These are phyloP conservation scores for Pao palembangensis DNA, from an alignment of 2,113 vertebrate genomes.

Conservation along the genomic window DNA sequence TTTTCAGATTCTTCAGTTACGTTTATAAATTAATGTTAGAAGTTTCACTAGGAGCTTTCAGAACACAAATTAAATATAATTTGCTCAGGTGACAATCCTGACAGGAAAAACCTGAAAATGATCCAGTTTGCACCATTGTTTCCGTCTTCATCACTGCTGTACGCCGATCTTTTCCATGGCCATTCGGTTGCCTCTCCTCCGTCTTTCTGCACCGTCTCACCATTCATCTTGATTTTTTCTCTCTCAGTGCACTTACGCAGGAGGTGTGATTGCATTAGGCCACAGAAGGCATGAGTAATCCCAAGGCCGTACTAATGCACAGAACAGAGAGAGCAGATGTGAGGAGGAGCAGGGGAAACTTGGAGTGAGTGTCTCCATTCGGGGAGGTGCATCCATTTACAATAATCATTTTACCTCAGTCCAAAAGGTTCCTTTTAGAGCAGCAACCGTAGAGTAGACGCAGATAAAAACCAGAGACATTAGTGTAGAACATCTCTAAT, in stretches of 20 bases:
- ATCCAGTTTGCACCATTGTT: constrained; percentile 40
- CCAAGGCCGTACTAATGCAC: constrained; percentile 57
- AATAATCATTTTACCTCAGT: constrained; percentile 64
- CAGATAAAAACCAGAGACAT: constrained; percentile 11
- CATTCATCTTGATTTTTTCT: constrained; percentile 14
- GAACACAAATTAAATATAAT: constrained; percentile 10
- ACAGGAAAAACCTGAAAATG: constrained; percentile 30
- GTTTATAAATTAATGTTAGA: no score
- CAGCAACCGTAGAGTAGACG: constrained; percentile 12
- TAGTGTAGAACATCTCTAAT: constrained; percentile 21
- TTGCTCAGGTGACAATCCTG: constrained; percentile 5
- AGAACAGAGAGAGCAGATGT: constrained; percentile 56
- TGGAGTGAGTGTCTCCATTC: constrained; percentile 3
- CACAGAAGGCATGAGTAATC: constrained; percentile 37
- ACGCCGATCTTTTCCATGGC: constrained; percentile 25
- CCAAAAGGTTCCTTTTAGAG: constrained; percentile 51
- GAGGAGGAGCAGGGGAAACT: constrained; percentile 41
- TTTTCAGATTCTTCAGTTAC: no score
- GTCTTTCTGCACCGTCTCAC: constrained; percentile 18
- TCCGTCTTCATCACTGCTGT: constrained; percentile 39
- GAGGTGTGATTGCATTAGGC: constrained; percentile 64
- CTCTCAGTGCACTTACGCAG: constrained; percentile 36
- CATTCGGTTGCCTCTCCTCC: constrained; percentile 31
- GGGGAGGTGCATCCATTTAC: constrained; percentile 51
- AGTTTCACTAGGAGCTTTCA: background rate